Percentiles rank a stretch among this genome's conserved stretches.
Evolutionary conservation across 2,888 invertebrate genomes (phyloP).

Genomic region (Nycteola revayana): DNA sequence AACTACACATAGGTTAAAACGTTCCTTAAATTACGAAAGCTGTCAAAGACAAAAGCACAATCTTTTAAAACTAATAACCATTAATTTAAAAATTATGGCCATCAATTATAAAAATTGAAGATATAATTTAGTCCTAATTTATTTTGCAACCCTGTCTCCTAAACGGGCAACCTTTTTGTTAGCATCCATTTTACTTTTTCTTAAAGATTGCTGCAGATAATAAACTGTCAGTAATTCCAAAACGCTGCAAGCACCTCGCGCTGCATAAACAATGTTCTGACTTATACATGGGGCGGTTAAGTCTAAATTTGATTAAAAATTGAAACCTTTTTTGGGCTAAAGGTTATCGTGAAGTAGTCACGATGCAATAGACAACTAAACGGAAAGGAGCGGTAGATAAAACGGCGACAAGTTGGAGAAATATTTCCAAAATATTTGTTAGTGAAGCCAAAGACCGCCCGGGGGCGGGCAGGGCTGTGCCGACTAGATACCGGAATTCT

Average conservation of each 20-base stretch:
- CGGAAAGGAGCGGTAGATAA: constrained; percentile 80
- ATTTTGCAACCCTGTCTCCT: constrained; percentile 57
- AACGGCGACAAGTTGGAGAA: constrained; percentile 79
- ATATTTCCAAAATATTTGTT: constrained; percentile 82
- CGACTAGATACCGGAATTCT: constrained; percentile 39
- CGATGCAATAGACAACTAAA: constrained; percentile 68
- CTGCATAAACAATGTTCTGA: constrained; percentile 10
- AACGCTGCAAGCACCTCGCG: constrained; percentile 21
- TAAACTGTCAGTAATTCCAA: constrained; percentile 33
- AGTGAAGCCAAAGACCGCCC: constrained; percentile 61
- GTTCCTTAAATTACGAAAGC: no score
- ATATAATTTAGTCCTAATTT: constrained; percentile 46
- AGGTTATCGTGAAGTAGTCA: constrained; percentile 18
- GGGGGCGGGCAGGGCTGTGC: constrained; percentile 43
- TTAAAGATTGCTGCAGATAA: constrained; percentile 76
- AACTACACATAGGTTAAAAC: neutral
- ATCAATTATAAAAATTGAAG: constrained; percentile 34
- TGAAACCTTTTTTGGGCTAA: no score
- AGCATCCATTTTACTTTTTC: constrained; percentile 73
- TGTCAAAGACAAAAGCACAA: no score
- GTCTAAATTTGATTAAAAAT: accelerated
- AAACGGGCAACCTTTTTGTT: constrained; percentile 66
- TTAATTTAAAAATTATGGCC: constrained; percentile 1
- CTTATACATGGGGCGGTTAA: constrained; percentile 1
- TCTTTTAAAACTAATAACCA: no score